Evolutionary conservation across 1,140 invertebrate genomes (phyloP).

Genomic region (Zaprionus vittiger): DNA sequence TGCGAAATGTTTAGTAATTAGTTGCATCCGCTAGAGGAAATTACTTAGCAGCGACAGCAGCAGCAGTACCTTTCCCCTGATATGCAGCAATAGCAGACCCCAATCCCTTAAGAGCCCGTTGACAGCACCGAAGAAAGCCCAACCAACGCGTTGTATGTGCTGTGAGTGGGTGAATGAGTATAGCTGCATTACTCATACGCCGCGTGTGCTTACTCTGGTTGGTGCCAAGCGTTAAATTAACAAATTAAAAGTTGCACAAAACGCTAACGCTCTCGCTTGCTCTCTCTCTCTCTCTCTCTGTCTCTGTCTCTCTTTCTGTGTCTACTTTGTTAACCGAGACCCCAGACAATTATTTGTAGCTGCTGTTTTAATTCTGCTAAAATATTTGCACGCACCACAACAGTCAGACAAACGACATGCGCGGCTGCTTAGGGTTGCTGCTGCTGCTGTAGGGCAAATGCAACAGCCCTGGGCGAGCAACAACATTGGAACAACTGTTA

Average conservation of each 20-base stretch:
- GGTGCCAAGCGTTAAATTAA: conserved; percentile 78
- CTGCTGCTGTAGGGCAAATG: conserved; percentile 45
- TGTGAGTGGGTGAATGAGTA: conserved; percentile 11
- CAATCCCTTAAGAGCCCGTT: conserved; percentile 52
- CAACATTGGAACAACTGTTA: conserved; percentile 60
- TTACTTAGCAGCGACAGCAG: conserved; percentile 60
- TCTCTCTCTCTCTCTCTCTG: conserved; percentile 6
- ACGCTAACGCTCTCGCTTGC: conserved; percentile 18
- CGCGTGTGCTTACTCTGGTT: conserved; percentile 53
- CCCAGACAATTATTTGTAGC: conserved; percentile 49
- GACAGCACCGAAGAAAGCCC: conserved; percentile 67
- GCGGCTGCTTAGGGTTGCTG: conserved; percentile 31
- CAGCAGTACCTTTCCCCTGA: background rate
- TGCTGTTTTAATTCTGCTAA: conserved; percentile 50
- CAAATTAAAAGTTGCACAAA: conserved; percentile 79
- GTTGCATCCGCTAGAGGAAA: conserved; percentile 81
- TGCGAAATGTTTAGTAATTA: conserved; percentile 83
- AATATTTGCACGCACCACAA: conserved; percentile 49
- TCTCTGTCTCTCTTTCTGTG: background rate
- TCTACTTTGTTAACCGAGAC: conserved; percentile 31
- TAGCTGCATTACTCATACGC: conserved; percentile 72
- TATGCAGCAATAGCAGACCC: conserved; percentile 1
- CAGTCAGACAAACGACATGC: conserved; percentile 35
- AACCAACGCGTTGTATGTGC: conserved; percentile 20
- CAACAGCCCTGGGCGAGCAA: conserved; percentile 36